Evolutionary conservation across 2,888 invertebrate genomes (phyloP), one percentile per base, ranked within the genome.

Genomic region (Euzetes globulus): DNA sequence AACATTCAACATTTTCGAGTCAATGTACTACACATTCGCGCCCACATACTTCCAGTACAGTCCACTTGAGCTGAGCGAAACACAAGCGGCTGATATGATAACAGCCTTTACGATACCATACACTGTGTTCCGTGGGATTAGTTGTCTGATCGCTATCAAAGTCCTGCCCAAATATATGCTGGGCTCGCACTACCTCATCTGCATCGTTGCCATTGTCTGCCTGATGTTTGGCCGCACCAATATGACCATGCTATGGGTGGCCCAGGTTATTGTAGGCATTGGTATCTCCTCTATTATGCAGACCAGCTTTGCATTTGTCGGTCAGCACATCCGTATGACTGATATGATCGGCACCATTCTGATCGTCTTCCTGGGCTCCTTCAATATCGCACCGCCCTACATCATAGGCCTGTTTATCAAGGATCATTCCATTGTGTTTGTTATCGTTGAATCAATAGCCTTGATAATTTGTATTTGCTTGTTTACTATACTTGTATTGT

Each of bases 171-270:
- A 55, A 19, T 22, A 22, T 55, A 55, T 55, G 19, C 22, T 55
- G 55, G 19, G 7, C 55, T 6, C 55, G 2, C 55, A 55, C 13
- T 55, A 17, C 25, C 7, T 22, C 4, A 55, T 55, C 22, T 6
- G 55, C 19, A 5, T 9, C 2, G 11, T 19, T 6, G 55, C 7
- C n/a, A 47, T 22, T 22, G 55, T 55, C 4, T 55, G 55, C 25
- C 22, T 55, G 9, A 3, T 25, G 5, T 19, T 55, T 55, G 55
- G 5, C 25, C 55, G 55, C 2, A 55, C 3, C 3, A 55, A 55
- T 22, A 55, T 19, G 55, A 55, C 55, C n/a, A 22, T 55, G 22
- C 55, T 55, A 55, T 55, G 55, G 55, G 55, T 55, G 55, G 55
- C 55, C 19, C 7, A 55, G 3, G 55, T 55, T 22, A 13, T 55